Conservation (phyloP, 92 coral and sea anemone genomes). For the Umimayanthus kanabou region DNA sequence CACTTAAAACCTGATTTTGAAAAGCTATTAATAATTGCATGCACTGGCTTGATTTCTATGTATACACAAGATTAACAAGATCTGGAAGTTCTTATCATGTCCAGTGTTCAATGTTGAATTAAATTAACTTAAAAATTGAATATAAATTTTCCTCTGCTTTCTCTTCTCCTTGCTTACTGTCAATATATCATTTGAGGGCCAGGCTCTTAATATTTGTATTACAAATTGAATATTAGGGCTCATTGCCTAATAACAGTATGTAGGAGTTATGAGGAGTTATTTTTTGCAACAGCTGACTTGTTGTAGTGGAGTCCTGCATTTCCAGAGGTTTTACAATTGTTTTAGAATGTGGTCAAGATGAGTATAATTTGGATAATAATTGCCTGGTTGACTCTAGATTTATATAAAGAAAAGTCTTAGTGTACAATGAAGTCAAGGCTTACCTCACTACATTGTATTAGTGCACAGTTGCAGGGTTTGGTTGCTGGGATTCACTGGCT, state of each 20-base stretch:
- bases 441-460: too few relatives aligned
- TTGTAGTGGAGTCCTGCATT: too few relatives aligned
- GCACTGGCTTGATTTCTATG: not conserved
- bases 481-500: too few relatives aligned
- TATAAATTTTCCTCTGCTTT: not conserved
- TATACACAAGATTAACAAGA: not conserved
- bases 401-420: too few relatives aligned
- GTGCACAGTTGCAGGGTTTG: too few relatives aligned
- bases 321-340: too few relatives aligned
- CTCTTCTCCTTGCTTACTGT: conserved; percentile 16
- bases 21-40: not conserved
- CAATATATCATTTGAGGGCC: not conserved
- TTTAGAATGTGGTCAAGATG: too few relatives aligned
- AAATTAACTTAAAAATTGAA: not conserved
- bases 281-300: too few relatives aligned
- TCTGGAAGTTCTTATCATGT: not conserved
- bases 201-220: not conserved
- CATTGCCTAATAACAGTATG: not conserved
- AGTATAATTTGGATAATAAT: too few relatives aligned
- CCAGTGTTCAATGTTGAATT: not conserved
- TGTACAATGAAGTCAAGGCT: too few relatives aligned
- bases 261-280: too few relatives aligned
- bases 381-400: too few relatives aligned
- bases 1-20: not conserved
- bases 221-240: not conserved